Conservation (phyloP, 2,888 invertebrate species). For the Eupithecia tripunctaria region DNA sequence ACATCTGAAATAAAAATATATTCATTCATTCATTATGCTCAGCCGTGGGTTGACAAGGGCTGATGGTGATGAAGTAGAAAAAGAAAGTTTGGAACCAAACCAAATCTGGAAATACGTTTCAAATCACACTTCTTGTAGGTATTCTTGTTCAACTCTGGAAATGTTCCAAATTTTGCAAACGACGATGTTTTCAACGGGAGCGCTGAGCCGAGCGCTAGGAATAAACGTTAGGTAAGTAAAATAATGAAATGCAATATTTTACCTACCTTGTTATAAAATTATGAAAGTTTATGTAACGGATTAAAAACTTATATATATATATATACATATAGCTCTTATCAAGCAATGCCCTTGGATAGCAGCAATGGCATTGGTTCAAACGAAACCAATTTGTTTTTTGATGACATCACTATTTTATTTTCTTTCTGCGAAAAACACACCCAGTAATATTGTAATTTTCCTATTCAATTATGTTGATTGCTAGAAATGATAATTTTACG, state of each 20-base stretch:
- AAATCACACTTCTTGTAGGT: constrained; percentile 35
- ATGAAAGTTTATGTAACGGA: constrained; percentile 18
- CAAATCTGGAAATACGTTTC: constrained; percentile 27
- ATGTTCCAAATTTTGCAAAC: constrained; percentile 66
- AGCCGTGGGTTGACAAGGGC: no score
- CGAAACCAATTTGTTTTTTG: constrained; percentile 29
- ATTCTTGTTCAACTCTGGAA: constrained; percentile 65
- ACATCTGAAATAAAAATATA: no score
- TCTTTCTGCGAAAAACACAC: neutral
- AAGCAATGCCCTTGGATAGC: constrained; percentile 39
- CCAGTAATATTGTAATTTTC: constrained; percentile 1
- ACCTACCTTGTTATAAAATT: constrained; percentile 22
- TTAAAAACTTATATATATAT: no score
- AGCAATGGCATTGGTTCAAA: constrained; percentile 17
- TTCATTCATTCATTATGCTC: no score
- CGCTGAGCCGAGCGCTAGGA: constrained; percentile 59
- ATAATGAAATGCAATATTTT: constrained; percentile 52
- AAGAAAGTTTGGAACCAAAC: constrained; percentile 16
- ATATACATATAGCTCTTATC: constrained; percentile 37
- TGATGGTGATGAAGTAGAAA: no score
- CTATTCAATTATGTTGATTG: constrained; percentile 3
- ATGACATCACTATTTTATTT: constrained; percentile 22
- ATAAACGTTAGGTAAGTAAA: no score
- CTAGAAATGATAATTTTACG: neutral
- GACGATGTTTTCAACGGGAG: constrained; percentile 62